Evolutionary conservation across 2,888 invertebrate species (phyloP).

Genomic region (Escarpia spicata): DNA sequence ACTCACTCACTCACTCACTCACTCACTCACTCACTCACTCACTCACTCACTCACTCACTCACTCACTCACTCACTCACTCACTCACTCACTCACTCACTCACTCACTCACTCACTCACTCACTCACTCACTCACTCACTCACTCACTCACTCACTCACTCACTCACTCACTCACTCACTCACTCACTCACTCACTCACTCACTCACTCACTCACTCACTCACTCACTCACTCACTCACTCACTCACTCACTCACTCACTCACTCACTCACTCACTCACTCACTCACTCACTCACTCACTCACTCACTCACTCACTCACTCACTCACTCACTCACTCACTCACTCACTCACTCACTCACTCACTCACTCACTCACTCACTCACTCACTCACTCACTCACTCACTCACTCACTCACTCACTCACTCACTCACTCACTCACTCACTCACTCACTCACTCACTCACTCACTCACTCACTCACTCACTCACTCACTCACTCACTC

Average conservation of each 20-base stretch:
- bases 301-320: neutral
- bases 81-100: conserved; percentile 27
- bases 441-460: neutral
- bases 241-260: conserved; percentile 42
- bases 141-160: conserved; percentile 22
- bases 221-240: neutral
- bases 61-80: conserved; percentile 28
- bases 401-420: conserved; percentile 8
- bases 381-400: conserved; percentile 27
- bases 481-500: conserved; percentile 26
- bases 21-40: conserved; percentile 13
- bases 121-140: conserved; percentile 26
- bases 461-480: conserved; percentile 23
- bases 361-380: conserved; percentile 22
- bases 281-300: conserved; percentile 42
- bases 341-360: conserved; percentile 24
- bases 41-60: conserved; percentile 25
- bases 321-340: conserved; percentile 24
- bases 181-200: conserved; percentile 25
- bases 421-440: conserved; percentile 18
- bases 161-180: conserved; percentile 9
- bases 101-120: conserved; percentile 22
- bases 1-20: conserved; percentile 23
- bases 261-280: conserved; percentile 39
- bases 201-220: conserved; percentile 19